phyloP scores from a whole-genome alignment of 2,113 vertebrate genomes.

The Leptodactylus fuscus region DNA sequence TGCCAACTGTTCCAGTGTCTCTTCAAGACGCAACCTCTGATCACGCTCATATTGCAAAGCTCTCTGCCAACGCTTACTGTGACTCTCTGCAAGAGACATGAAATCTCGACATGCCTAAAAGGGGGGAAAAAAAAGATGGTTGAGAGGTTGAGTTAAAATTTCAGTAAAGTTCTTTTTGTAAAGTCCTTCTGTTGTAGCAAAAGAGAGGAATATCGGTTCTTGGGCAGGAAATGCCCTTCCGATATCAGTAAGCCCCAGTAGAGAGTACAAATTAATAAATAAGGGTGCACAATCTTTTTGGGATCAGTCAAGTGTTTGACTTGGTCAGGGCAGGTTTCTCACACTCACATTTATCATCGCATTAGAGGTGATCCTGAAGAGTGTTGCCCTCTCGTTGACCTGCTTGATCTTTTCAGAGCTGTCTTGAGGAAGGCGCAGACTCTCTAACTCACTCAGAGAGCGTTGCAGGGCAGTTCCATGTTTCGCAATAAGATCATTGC shows the following conservation, averaged over 20 bases:
- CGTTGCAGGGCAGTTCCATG: conserved; percentile 95
- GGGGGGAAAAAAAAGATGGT: neutral
- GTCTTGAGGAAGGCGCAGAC: conserved; percentile 80
- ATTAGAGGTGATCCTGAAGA: conserved; percentile 97
- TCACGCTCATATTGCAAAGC: conserved; percentile 91
- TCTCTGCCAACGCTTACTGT: conserved; percentile 96
- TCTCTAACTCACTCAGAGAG: conserved; percentile 93
- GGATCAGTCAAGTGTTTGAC: too few relatives aligned
- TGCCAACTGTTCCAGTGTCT: conserved; percentile 93
- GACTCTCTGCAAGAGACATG: conserved; percentile 87
- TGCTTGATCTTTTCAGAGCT: conserved; percentile 92
- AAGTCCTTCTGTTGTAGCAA: too few relatives aligned
- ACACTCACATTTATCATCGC: conserved; percentile 96
- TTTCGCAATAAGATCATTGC: conserved; percentile 96
- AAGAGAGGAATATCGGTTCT: too few relatives aligned
- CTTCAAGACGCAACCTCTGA: conserved; percentile 91
- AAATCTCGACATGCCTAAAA: conserved; percentile 91
- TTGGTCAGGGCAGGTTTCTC: too few relatives aligned
- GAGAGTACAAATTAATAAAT: too few relatives aligned
- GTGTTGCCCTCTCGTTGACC: conserved; percentile 92
- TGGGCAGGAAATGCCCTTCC: too few relatives aligned
- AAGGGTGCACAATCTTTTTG: too few relatives aligned
- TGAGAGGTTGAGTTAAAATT: neutral
- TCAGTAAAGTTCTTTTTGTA: too few relatives aligned
- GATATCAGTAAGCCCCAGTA: too few relatives aligned